Evolutionary conservation across 92 coral and sea anemone species (phyloP).

Genomic region (Porites divaricata): DNA sequence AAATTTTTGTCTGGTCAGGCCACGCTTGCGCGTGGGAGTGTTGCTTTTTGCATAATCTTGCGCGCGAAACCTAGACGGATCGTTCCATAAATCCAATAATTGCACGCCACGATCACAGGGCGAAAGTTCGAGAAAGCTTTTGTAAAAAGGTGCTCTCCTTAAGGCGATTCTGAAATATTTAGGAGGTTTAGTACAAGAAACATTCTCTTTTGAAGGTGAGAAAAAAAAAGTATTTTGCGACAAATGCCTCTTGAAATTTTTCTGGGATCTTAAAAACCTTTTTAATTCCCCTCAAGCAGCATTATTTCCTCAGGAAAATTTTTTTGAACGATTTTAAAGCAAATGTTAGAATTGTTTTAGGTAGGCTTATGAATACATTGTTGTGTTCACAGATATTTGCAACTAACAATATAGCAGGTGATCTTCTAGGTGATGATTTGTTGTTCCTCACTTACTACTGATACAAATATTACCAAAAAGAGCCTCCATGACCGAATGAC

Average conservation of each 20-base stretch:
- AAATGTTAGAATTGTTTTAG: too few relatives aligned
- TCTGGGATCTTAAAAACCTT: too few relatives aligned
- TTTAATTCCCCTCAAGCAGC: too few relatives aligned
- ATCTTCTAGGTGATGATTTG: too few relatives aligned
- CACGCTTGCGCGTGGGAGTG: conserved; percentile 1
- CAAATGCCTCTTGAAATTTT: not conserved
- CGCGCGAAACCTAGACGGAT: not conserved
- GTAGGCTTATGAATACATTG: too few relatives aligned
- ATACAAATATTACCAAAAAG: too few relatives aligned
- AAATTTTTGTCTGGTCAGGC: not conserved
- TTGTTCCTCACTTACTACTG: too few relatives aligned
- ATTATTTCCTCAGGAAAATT: too few relatives aligned
- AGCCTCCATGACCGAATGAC: too few relatives aligned
- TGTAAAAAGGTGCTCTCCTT: not conserved
- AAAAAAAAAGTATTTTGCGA: not conserved
- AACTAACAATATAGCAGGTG: too few relatives aligned
- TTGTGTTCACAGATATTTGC: too few relatives aligned
- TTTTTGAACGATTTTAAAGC: too few relatives aligned
- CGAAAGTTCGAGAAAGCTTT: not conserved
- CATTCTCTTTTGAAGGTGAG: not conserved
- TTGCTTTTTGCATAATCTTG: not conserved
- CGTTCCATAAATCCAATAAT: not conserved
- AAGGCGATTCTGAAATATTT: not conserved
- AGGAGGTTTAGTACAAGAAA: not conserved
- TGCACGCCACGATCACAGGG: not conserved